Conservation (phyloP, 2,888 invertebrate genomes). For the Cheilosia urbana region DNA sequence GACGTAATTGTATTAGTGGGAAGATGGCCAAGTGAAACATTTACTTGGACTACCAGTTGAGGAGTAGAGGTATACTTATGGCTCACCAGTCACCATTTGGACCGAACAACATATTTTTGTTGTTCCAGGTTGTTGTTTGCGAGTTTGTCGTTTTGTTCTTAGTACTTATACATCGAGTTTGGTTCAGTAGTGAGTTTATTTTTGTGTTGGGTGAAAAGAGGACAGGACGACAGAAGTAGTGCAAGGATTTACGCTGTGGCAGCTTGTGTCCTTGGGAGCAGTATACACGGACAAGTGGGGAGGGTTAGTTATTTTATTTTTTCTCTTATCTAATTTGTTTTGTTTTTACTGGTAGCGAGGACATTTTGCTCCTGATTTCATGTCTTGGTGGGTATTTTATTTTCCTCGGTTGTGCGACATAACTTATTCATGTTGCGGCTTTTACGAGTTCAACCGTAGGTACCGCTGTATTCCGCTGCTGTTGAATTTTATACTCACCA, state of each 20-base stretch:
- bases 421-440: constrained; percentile 61
- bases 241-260: constrained; percentile 41
- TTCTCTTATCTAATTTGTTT: constrained; percentile 28
- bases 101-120: constrained; percentile 64
- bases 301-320: constrained; percentile 6
- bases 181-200: constrained; percentile 28
- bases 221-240: constrained; percentile 47
- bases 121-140: constrained; percentile 47
- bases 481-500: constrained; percentile 28
- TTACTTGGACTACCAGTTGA: constrained; percentile 57
- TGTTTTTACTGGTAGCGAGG: constrained; percentile 13
- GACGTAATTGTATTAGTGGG: constrained; percentile 75
- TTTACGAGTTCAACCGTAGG: constrained; percentile 29
- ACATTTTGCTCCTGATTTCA: constrained; percentile 38
- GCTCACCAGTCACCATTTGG: constrained; percentile 55
- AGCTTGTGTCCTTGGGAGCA: constrained; percentile 31
- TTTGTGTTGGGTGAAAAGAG: constrained; percentile 38
- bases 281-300: not conserved
- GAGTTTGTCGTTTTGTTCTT: constrained; percentile 7
- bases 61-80: constrained; percentile 12
- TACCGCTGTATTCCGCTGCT: constrained; percentile 10
- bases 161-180: not conserved
- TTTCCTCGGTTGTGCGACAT: constrained; percentile 47
- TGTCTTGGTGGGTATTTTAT: constrained; percentile 46
- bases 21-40: constrained; percentile 75